phyloP scores from a whole-genome alignment of 2,113 vertebrate species.

The Rattus rattus region DNA sequence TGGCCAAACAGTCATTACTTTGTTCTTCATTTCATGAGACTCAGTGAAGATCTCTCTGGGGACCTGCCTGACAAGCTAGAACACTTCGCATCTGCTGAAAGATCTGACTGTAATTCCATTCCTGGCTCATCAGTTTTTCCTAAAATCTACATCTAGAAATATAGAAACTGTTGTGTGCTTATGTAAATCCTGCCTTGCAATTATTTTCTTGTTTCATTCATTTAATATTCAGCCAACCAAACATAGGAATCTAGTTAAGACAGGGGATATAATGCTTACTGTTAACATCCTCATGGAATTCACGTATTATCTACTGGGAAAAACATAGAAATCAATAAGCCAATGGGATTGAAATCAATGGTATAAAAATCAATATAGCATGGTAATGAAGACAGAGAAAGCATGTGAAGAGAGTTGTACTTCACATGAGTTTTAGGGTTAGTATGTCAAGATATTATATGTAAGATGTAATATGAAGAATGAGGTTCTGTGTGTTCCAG shows the following conservation, averaged over 20 bases:
- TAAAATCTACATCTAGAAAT: slow-evolving; percentile 10
- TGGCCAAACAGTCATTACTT: background rate
- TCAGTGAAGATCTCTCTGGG: background rate
- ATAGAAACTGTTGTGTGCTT: background rate
- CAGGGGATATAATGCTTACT: background rate
- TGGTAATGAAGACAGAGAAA: slow-evolving; percentile 25
- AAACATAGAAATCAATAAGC: slow-evolving; percentile 7
- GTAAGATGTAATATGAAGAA: slow-evolving; percentile 34
- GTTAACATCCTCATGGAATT: background rate
- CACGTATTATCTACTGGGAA: background rate
- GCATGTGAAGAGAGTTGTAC: background rate
- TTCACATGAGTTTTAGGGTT: background rate
- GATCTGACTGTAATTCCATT: background rate
- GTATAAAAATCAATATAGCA: background rate
- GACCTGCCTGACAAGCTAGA: background rate
- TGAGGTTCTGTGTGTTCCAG: background rate
- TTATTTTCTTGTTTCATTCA: slow-evolving; percentile 39
- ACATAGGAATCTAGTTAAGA: background rate
- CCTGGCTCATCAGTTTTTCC: background rate
- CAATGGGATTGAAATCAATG: background rate
- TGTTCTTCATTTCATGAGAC: slow-evolving; percentile 20
- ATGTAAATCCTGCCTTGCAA: background rate
- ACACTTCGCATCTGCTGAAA: background rate
- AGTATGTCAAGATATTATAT: slow-evolving; percentile 12
- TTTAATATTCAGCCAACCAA: background rate